These are phyloP conservation scores for Champsocephalus gunnari DNA, from an alignment of 2,797 vertebrate genomes.

Conservation along the genomic window DNA sequence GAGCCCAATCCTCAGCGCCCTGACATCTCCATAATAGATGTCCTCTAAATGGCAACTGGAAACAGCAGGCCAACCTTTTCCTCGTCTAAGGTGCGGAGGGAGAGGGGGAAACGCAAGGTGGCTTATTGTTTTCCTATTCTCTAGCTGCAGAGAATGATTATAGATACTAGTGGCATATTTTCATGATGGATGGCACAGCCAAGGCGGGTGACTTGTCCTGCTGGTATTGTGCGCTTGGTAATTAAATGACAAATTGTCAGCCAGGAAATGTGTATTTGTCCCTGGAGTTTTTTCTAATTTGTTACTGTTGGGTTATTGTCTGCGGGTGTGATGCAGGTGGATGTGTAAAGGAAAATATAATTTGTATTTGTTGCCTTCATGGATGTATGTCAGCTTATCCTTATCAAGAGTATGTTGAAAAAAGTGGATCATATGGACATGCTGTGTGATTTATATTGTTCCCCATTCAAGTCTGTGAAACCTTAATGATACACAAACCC, in stretches of 20 bases:
- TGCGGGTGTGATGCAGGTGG: neutral
- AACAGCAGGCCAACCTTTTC: constrained; percentile 57
- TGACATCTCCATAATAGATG: constrained; percentile 69
- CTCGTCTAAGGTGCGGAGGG: constrained; percentile 11
- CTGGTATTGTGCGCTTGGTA: constrained; percentile 62
- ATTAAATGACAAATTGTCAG: constrained; percentile 78
- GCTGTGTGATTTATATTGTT: neutral
- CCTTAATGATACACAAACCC: neutral
- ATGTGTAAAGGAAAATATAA: neutral
- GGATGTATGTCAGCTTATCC: constrained; percentile 6
- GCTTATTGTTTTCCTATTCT: constrained; percentile 55
- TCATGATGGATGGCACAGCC: constrained; percentile 68
- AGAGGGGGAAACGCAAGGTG: constrained; percentile 9
- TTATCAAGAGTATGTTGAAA: neutral
- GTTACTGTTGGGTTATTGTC: constrained; percentile 19
- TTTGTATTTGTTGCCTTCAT: neutral
- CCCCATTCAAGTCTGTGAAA: neutral
- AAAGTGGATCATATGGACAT: neutral
- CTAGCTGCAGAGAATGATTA: constrained; percentile 61
- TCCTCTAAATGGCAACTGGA: constrained; percentile 68
- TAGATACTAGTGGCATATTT: constrained; percentile 57
- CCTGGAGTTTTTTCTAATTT: constrained; percentile 31
- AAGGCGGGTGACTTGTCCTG: constrained; percentile 46
- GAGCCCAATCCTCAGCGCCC: constrained; percentile 21
- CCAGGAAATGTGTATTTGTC: constrained; percentile 50